Base-by-base conservation (phyloP, 2,797 vertebrate genomes). In the Coregonus ussuriensis region DNA sequence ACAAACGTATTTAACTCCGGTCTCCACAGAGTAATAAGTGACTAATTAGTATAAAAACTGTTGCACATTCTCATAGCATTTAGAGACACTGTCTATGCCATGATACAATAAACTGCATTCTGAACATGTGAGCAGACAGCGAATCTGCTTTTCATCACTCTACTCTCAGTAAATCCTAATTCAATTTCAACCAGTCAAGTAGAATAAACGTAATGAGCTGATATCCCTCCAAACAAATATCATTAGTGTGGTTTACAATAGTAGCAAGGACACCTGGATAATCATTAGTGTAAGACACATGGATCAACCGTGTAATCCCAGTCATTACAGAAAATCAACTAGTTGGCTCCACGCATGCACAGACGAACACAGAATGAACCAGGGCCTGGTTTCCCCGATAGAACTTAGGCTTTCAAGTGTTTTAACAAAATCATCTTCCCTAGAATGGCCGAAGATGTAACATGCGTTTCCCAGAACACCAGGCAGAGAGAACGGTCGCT, bases 141-240 rank as follows among this genome's bases (percentile, higher is more conserved):
- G 6, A 25, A 21, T 25, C 59, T 63, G 21, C 59, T 29, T 63
- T 29, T 29, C 9, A n/a, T n/a, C 18, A 62, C 56, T 62, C 56
- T 59, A 2, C 56, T 62, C n/a, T 62, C n/a, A 62, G 56, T 63
- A 63, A 63, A 63, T 63, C 59, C 59, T 63, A 63, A 63, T 25
- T 63, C 5, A 1, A 62, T 21, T 5, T 62, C 6, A 62, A 62
- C 4, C 59, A 3, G n/a, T 62, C n/a, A 62, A 62, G 59, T 13
- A 63, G 59, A n/a, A n/a, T 59, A 59, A 63, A 63, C n/a, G 7
- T 25, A 29, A 18, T 11, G 9, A 63, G 59, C 2, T 62, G n/a
- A 6, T 21, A n/a, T 15, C 31, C 31, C 13, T 29, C 65, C 65
- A 67, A 33, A 33, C 4, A 67, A 2, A 67, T 67, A 2, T 35